phyloP scores from a whole-genome alignment of 2,797 vertebrate genomes.

The Cygnus olor region DNA sequence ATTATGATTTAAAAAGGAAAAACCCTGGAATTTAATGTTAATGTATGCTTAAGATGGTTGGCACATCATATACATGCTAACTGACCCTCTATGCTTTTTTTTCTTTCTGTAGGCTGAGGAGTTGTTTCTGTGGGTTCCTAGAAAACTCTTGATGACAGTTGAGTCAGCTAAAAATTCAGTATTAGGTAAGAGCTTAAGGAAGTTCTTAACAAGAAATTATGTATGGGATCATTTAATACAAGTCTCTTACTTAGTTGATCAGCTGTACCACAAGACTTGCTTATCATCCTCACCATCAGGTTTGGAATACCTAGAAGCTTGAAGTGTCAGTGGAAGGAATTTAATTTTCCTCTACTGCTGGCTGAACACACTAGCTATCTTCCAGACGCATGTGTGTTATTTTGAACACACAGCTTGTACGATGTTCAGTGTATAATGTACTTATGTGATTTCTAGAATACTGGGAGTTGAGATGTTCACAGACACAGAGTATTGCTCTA shows the following conservation, averaged over 20 bases:
- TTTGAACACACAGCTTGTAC: neutral
- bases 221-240: neutral
- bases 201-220: neutral
- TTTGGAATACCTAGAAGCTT: conserved; percentile 11
- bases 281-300: neutral
- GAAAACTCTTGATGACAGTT: conserved; percentile 96
- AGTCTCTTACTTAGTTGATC: neutral
- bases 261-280: neutral
- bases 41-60: neutral
- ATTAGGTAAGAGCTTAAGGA: conserved; percentile 84
- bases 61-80: neutral
- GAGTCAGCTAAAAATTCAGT: conserved; percentile 95
- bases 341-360: neutral
- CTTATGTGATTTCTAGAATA: neutral
- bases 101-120: conserved; percentile 89
- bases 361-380: neutral
- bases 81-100: neutral
- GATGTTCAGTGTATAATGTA: neutral
- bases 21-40: neutral
- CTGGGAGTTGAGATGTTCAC: neutral
- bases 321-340: conserved; percentile 10
- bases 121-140: conserved; percentile 96
- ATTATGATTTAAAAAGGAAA: neutral
- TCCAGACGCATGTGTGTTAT: neutral
- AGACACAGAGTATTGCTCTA: neutral